These are phyloP conservation scores for Neolamprologus fasciatus DNA, from an alignment of 2,113 vertebrate species.

Conservation along the genomic window DNA sequence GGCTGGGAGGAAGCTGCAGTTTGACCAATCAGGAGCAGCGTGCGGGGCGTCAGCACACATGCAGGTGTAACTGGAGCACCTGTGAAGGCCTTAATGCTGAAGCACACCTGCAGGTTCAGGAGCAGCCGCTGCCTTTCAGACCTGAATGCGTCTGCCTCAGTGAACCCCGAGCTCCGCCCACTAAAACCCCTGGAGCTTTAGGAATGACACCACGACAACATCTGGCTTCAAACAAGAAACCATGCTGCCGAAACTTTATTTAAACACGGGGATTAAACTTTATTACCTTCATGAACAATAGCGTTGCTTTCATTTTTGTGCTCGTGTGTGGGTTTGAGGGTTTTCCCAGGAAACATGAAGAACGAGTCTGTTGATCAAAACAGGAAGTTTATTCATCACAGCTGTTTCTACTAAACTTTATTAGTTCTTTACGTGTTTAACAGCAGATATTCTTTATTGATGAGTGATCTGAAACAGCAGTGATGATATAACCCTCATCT, in stretches of 20 bases:
- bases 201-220: neutral
- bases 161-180: neutral
- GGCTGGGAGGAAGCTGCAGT: neutral
- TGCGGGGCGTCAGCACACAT: fast-evolving
- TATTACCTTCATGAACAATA: neutral
- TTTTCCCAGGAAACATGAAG: neutral
- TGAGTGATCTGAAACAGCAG: neutral
- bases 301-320: neutral
- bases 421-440: neutral
- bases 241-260: neutral
- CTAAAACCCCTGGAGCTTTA: neutral
- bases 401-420: neutral
- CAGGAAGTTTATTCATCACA: fast-evolving
- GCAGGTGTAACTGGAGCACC: neutral
- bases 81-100: neutral
- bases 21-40: neutral
- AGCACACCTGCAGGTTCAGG: neutral
- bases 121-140: neutral
- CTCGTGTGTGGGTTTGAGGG: neutral
- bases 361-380: neutral
- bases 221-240: neutral
- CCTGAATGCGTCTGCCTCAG: neutral
- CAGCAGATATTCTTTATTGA: neutral
- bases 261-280: neutral
- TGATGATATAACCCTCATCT: neutral